Evolutionary conservation across 2,888 invertebrate species (phyloP).

Genomic region (Oscheius sp.): DNA sequence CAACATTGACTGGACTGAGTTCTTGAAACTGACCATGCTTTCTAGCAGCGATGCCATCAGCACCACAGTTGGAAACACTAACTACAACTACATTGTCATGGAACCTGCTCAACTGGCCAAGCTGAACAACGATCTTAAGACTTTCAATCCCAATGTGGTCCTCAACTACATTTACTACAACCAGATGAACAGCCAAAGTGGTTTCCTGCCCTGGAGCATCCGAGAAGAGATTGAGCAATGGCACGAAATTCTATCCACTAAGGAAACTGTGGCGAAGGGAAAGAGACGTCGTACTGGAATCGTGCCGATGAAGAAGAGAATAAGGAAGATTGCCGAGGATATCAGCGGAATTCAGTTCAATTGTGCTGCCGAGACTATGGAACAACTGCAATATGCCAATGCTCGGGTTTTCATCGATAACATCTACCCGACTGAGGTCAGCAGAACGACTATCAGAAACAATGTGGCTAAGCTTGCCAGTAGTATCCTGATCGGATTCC

Average conservation of each 20-base stretch:
- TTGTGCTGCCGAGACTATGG: constrained; percentile 57
- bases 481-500: constrained; percentile 60
- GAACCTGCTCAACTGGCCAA: constrained; percentile 43
- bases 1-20: constrained; percentile 49
- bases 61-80: not conserved
- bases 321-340: no score
- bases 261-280: not conserved
- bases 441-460: constrained; percentile 45
- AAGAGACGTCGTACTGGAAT: not conserved
- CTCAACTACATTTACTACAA: constrained; percentile 61
- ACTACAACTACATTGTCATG: constrained; percentile 47
- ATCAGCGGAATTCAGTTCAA: not conserved
- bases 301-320: not conserved
- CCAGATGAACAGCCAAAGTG: constrained; percentile 45
- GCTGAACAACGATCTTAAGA: constrained; percentile 6
- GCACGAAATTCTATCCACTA: no score
- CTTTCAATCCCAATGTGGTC: constrained; percentile 48
- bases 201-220: constrained; percentile 47
- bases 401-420: constrained; percentile 66
- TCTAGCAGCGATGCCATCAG: not conserved
- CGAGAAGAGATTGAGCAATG: not conserved
- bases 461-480: constrained; percentile 59
- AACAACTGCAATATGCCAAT: constrained; percentile 59
- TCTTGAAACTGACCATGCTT: constrained; percentile 37
- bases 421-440: constrained; percentile 52